Percentiles rank a stretch among this genome's conserved stretches.
These are phyloP conservation scores for Kryptolebias marmoratus DNA, from an alignment of 2,113 vertebrate species.

Conservation along the genomic window DNA sequence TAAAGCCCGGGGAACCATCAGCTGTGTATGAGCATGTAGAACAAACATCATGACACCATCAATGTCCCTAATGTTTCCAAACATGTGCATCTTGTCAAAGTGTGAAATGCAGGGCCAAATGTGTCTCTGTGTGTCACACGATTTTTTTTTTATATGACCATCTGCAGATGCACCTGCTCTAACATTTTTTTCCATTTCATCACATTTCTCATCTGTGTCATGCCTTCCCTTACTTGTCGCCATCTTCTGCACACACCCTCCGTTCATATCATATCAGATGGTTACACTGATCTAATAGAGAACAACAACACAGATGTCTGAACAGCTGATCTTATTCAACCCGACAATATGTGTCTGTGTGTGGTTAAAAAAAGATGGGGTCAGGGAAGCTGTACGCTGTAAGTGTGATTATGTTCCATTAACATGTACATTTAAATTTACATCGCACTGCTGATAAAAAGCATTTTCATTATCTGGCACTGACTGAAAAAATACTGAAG, in stretches of 20 bases:
- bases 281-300: conserved; percentile 52
- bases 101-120: not conserved
- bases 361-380: not conserved
- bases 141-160: conserved; percentile 27
- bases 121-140: conserved; percentile 9
- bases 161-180: conserved; percentile 52
- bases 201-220: conserved; percentile 4
- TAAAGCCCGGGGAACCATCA: not conserved
- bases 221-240: not conserved
- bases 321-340: conserved; percentile 62
- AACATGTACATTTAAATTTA: too few species aligned
- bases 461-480: too few species aligned
- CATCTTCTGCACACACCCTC: not conserved
- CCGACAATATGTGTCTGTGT: conserved; percentile 14
- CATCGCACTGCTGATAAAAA: too few species aligned
- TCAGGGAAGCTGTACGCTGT: too few species aligned
- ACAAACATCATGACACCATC: conserved; percentile 5
- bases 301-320: conserved; percentile 63
- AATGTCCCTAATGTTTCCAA: conserved; percentile 7
- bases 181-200: conserved; percentile 17
- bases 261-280: conserved; percentile 41
- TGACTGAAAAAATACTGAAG: too few species aligned
- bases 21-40: not conserved
- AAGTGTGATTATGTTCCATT: too few species aligned
- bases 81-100: conserved; percentile 13